Conservation (phyloP, 64 coral and sea anemone species). For the Trachythela sp. region DNA sequence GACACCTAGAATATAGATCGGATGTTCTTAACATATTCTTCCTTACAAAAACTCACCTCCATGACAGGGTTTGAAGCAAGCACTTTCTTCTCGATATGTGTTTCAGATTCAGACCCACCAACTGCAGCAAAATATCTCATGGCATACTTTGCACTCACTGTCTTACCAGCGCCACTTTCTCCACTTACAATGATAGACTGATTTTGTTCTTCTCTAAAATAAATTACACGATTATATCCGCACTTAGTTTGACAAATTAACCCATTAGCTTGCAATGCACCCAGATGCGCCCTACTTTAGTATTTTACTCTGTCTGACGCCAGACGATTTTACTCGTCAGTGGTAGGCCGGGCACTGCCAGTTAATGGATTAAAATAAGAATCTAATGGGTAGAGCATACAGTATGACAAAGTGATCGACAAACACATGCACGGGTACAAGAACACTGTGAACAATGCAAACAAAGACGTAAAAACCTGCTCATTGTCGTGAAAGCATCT, state of each 20-base stretch:
- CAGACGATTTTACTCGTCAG: no score
- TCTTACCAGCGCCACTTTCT: constrained; percentile 96
- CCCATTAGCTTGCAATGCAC: no score
- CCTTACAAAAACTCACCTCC: constrained; percentile 92
- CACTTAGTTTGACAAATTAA: not conserved
- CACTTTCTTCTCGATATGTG: constrained; percentile 96
- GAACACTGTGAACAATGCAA: no score
- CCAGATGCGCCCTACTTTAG: no score
- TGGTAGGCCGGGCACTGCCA: no score
- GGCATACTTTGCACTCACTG: constrained; percentile 94
- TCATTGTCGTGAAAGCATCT: constrained; percentile 81
- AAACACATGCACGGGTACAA: no score
- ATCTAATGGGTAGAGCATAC: no score
- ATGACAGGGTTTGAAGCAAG: constrained; percentile 94
- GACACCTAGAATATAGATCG: no score
- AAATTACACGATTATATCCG: not conserved
- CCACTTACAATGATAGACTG: constrained; percentile 99
- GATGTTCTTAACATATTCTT: no score
- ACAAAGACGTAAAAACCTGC: constrained; percentile 67
- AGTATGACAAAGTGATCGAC: no score
- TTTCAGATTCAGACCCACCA: constrained; percentile 83
- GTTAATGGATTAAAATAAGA: no score
- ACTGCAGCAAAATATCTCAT: constrained; percentile 99
- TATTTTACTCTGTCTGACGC: no score
- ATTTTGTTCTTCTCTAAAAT: constrained; percentile 65